phyloP scores from a whole-genome alignment of 2,797 vertebrate species.

The Rhadinocentrus ornatus region DNA sequence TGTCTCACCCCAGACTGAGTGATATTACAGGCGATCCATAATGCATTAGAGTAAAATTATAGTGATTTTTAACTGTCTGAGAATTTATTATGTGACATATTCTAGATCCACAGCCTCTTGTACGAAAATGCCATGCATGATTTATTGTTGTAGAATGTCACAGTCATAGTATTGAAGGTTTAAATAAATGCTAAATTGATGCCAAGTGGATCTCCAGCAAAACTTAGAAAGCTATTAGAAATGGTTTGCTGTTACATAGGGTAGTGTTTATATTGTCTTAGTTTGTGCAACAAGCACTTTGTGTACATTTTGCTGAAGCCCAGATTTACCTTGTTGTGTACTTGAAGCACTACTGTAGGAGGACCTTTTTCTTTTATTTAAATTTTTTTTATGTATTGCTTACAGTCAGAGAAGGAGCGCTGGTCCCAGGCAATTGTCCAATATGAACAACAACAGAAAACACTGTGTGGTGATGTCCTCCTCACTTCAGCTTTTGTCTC shows the following conservation, averaged over 20 bases:
- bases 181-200: slow-evolving; percentile 92
- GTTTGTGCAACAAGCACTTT: slow-evolving; percentile 38
- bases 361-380: background rate
- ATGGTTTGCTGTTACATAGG: slow-evolving; percentile 78
- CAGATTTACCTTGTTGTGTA: slow-evolving; percentile 1
- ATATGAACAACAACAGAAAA: slow-evolving; percentile 85
- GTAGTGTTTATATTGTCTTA: slow-evolving; percentile 49
- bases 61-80: slow-evolving; percentile 99
- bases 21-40: slow-evolving; percentile 99
- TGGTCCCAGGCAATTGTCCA: slow-evolving; percentile 82
- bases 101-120: slow-evolving; percentile 93
- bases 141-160: slow-evolving; percentile 90
- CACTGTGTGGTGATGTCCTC: slow-evolving; percentile 81
- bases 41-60: slow-evolving; percentile 99
- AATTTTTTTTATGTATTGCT: slow-evolving; percentile 43
- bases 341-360: background rate
- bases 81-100: slow-evolving; percentile 99
- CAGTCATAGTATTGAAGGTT: slow-evolving; percentile 92
- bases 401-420: slow-evolving; percentile 86
- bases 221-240: slow-evolving; percentile 87
- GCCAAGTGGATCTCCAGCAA: slow-evolving; percentile 87
- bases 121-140: slow-evolving; percentile 92
- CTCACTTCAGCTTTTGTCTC: slow-evolving; percentile 85
- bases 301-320: background rate
- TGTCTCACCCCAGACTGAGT: slow-evolving; percentile 95